These are phyloP conservation scores for Homarus gammarus DNA, from an alignment of 2,888 invertebrate genomes.

Conservation along the genomic window DNA sequence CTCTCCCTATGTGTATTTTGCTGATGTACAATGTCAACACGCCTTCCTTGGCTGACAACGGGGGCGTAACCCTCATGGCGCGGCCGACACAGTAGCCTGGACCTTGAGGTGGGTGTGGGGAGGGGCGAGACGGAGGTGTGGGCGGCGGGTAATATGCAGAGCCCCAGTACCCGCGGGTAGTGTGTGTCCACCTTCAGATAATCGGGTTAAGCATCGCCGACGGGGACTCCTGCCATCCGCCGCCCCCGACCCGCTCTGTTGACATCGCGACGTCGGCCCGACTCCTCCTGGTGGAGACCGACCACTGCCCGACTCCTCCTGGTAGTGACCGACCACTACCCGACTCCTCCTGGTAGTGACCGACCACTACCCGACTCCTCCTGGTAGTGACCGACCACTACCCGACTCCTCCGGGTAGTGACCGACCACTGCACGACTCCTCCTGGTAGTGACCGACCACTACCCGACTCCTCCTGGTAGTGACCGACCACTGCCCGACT, in stretches of 20 bases:
- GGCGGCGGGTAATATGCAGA: background rate
- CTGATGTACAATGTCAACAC: conserved; percentile 58
- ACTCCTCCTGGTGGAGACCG: background rate
- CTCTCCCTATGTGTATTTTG: conserved; percentile 55
- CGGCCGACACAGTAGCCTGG: background rate
- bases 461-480: too few species aligned
- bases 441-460: too few species aligned
- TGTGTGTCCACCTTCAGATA: conserved; percentile 54
- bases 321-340: too few species aligned
- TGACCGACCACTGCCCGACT: too few species aligned
- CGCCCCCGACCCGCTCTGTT: conserved; percentile 24
- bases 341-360: too few species aligned
- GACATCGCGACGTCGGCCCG: conserved; percentile 9
- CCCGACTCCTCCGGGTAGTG: too few species aligned
- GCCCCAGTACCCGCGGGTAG: background rate
- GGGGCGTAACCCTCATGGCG: conserved; percentile 35
- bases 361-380: too few species aligned
- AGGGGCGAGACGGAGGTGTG: background rate
- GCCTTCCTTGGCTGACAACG: conserved; percentile 21
- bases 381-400: too few species aligned
- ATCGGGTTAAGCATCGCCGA: conserved; percentile 47
- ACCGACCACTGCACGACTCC: too few species aligned
- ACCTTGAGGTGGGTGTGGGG: background rate
- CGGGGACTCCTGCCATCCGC: conserved; percentile 8
- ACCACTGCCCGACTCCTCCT: too few species aligned